These are phyloP conservation scores for Siniperca knerii DNA, from an alignment of 2,113 vertebrate species.

Conservation along the genomic window DNA sequence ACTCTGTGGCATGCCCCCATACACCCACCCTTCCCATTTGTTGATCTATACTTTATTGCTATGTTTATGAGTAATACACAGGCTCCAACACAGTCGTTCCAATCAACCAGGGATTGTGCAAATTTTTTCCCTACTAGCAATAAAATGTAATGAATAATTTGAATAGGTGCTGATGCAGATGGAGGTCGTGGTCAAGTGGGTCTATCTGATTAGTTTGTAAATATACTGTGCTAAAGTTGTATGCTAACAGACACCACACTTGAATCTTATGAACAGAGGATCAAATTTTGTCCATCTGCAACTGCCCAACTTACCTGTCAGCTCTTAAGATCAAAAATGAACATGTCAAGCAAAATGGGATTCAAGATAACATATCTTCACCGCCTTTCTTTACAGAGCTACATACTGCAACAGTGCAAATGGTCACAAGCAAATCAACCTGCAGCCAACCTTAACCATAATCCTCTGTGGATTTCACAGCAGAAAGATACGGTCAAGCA, in stretches of 20 bases:
- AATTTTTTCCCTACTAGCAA: slow-evolving; percentile 38
- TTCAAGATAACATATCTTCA: slow-evolving; percentile 26
- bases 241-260: neutral
- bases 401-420: slow-evolving; percentile 39
- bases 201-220: slow-evolving; percentile 54
- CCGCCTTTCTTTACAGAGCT: slow-evolving; percentile 14
- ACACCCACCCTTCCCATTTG: slow-evolving; percentile 53
- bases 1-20: slow-evolving; percentile 49
- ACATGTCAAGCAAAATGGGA: slow-evolving; percentile 29
- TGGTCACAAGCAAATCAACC: slow-evolving; percentile 36
- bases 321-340: slow-evolving; percentile 23
- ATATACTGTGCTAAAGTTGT: slow-evolving; percentile 25
- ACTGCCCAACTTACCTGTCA: neutral
- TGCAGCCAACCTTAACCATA: slow-evolving; percentile 38
- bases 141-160: slow-evolving; percentile 77
- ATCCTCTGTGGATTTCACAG: slow-evolving; percentile 44
- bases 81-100: slow-evolving; percentile 60
- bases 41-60: slow-evolving; percentile 75
- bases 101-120: slow-evolving; percentile 64
- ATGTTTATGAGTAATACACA: slow-evolving; percentile 74
- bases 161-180: slow-evolving; percentile 71
- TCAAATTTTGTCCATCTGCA: neutral
- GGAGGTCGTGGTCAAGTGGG: slow-evolving; percentile 50
- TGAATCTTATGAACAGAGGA: neutral
- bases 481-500: slow-evolving; percentile 32